A percentile compares a stretch with the other conserved stretches of the same genome.
phyloP scores from a whole-genome alignment of 2,888 invertebrate genomes.

The Drosophila kambysellisi region DNA sequence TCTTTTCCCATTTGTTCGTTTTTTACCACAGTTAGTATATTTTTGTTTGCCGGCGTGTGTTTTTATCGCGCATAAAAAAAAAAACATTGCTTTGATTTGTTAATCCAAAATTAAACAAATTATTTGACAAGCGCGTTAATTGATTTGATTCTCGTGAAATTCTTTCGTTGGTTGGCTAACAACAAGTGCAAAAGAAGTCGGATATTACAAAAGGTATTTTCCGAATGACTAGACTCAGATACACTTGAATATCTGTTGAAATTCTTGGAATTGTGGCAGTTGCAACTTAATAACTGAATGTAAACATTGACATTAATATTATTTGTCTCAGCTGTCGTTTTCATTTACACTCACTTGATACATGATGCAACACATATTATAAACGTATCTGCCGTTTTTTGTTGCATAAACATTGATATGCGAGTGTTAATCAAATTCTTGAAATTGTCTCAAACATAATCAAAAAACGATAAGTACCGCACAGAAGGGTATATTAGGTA shows the following conservation, averaged over 20 bases:
- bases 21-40: constrained; percentile 3
- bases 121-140: constrained; percentile 70
- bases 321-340: not conserved
- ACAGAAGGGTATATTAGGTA: constrained; percentile 1
- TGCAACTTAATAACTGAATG: constrained; percentile 1
- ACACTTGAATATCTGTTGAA: constrained; percentile 15
- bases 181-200: constrained; percentile 11
- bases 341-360: not conserved
- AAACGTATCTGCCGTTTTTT: not conserved
- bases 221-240: constrained; percentile 5
- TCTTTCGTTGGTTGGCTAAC: constrained; percentile 2
- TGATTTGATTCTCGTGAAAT: constrained; percentile 73
- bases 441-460: not conserved
- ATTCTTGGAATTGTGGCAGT: not conserved
- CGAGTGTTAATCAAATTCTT: not conserved
- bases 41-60: constrained; percentile 10
- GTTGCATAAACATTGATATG: not conserved
- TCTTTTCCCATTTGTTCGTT: constrained; percentile 26
- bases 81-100: constrained; percentile 48
- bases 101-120: constrained; percentile 73
- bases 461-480: not conserved
- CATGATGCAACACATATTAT: not conserved
- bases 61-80: constrained; percentile 39
- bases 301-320: constrained; percentile 1
- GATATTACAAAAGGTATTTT: constrained; percentile 22